phyloP scores from a whole-genome alignment of 2,888 invertebrate genomes.

The Dicyrtomina minuta region DNA sequence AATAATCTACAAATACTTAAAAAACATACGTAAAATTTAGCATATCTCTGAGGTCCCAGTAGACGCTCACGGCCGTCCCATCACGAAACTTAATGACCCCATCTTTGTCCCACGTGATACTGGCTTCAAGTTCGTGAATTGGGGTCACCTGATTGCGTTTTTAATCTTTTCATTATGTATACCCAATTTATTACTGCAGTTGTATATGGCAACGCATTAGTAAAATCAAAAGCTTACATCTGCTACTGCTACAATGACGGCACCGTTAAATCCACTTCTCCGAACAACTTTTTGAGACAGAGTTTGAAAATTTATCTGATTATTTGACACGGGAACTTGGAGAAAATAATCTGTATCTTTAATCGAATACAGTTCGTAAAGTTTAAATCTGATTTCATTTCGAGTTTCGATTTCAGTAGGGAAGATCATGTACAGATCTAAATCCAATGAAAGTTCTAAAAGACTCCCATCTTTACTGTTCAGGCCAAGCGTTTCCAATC shows the following conservation, averaged over 20 bases:
- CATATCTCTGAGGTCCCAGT: conserved; percentile 15
- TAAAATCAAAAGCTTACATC: neutral
- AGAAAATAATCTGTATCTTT: neutral
- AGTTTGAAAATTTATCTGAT: neutral
- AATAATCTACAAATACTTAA: neutral
- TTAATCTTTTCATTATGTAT: too few relatives aligned
- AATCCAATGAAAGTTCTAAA: too few relatives aligned
- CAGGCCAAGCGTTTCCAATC: too few relatives aligned
- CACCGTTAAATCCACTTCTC: neutral
- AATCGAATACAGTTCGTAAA: conserved; percentile 17
- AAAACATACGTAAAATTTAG: conserved; percentile 12
- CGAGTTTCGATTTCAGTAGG: too few relatives aligned
- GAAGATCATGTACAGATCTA: too few relatives aligned
- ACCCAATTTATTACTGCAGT: too few relatives aligned
- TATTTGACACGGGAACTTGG: neutral
- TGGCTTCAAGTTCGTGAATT: too few relatives aligned
- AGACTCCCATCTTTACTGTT: too few relatives aligned
- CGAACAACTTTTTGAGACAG: neutral
- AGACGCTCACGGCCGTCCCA: conserved; percentile 2
- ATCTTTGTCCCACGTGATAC: too few relatives aligned
- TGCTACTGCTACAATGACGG: conserved; percentile 9
- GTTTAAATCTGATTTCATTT: neutral
- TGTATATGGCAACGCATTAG: neutral
- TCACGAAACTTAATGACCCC: too few relatives aligned
- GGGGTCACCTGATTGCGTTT: too few relatives aligned